These are phyloP conservation scores for Selenia dentaria DNA, from an alignment of 2,888 invertebrate genomes.

Conservation along the genomic window DNA sequence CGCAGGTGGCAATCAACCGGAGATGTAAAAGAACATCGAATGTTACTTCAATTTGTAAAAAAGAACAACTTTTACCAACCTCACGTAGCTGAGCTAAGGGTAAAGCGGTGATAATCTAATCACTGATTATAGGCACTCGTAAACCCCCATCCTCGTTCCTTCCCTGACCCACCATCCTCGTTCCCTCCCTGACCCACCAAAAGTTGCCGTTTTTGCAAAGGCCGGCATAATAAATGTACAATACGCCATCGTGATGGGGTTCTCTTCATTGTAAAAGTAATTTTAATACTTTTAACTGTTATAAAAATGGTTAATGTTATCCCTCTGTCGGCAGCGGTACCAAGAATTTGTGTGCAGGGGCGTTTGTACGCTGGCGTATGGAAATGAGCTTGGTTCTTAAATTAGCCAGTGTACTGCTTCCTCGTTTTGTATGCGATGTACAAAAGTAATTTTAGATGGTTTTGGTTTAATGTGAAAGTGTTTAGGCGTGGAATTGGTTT, in stretches of 20 bases:
- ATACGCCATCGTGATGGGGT: slow-evolving; percentile 24
- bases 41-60: too few species aligned
- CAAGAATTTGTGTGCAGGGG: slow-evolving; percentile 16
- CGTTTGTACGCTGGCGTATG: slow-evolving; percentile 1
- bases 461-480: slow-evolving; percentile 12
- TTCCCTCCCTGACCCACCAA: slow-evolving; percentile 30
- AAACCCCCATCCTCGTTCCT: slow-evolving; percentile 13
- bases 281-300: slow-evolving; percentile 28
- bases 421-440: slow-evolving; percentile 13
- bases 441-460: slow-evolving; percentile 14
- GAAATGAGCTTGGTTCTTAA: slow-evolving; percentile 19
- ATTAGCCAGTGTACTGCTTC: slow-evolving; percentile 15
- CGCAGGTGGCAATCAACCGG: too few species aligned
- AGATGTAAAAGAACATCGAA: too few species aligned
- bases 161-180: slow-evolving; percentile 26
- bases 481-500: slow-evolving; percentile 3
- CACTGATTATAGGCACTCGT: too few species aligned
- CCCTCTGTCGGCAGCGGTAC: background rate
- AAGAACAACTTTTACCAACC: too few species aligned
- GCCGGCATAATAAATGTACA: slow-evolving; percentile 41
- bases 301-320: slow-evolving; percentile 25
- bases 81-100: too few species aligned
- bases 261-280: slow-evolving; percentile 26
- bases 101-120: too few species aligned
- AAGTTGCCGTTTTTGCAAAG: slow-evolving; percentile 43